A percentile compares a stretch with the other conserved stretches of the same genome.
Conservation (phyloP, 2,888 invertebrate species). For the Philonicus albiceps region DNA sequence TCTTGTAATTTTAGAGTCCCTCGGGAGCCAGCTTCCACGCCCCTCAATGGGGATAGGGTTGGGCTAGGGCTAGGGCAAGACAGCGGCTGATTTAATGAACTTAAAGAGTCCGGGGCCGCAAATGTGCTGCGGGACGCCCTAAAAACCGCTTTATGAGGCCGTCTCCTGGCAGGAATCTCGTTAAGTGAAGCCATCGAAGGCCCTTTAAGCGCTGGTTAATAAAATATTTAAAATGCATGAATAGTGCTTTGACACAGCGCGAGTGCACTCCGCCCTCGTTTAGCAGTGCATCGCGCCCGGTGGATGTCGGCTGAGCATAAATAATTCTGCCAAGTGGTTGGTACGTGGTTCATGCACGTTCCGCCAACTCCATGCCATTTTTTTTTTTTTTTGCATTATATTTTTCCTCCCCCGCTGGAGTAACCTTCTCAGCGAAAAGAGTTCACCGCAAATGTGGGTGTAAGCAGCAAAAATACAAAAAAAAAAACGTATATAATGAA, state of each 20-base stretch:
- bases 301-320: neutral
- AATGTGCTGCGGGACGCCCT: neutral
- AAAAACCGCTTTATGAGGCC: neutral
- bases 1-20: neutral
- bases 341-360: neutral
- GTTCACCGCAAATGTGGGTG: constrained; percentile 18
- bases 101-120: neutral
- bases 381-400: neutral
- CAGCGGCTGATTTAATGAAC: neutral
- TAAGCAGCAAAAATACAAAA: neutral
- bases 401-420: neutral
- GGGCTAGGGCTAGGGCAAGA: neutral
- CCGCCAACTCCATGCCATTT: neutral
- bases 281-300: neutral
- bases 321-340: constrained; percentile 7
- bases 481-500: neutral
- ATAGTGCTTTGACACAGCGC: constrained; percentile 1
- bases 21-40: neutral
- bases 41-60: neutral
- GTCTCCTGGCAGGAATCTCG: neutral
- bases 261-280: neutral
- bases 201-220: neutral
- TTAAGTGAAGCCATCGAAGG: neutral
- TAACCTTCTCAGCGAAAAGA: neutral
- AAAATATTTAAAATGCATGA: constrained; percentile 31